Evolutionary conservation across 2,113 vertebrate species (phyloP).

Genomic region (Vidua chalybeata): DNA sequence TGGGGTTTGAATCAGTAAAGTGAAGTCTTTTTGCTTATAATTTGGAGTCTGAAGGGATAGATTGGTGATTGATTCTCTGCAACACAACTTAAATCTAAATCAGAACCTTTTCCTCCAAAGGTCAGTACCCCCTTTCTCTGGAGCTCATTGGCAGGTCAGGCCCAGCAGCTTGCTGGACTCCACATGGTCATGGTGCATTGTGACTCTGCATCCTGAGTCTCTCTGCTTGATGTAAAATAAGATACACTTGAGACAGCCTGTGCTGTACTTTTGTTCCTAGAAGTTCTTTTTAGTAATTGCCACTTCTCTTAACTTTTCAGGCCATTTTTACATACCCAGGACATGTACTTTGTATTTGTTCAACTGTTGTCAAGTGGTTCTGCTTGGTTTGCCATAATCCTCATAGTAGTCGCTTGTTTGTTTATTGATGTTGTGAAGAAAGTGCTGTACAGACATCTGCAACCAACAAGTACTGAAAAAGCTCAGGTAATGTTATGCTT

Average conservation of each 20-base stretch:
- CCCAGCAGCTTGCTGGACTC: neutral
- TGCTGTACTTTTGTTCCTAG: neutral
- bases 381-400: slow-evolving; percentile 95
- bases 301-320: slow-evolving; percentile 70
- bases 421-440: slow-evolving; percentile 94
- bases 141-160: neutral
- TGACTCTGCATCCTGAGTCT: neutral
- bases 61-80: neutral
- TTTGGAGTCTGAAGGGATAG: neutral
- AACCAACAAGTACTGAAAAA: slow-evolving; percentile 93
- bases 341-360: slow-evolving; percentile 98
- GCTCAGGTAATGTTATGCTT: slow-evolving; percentile 84
- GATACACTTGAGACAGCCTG: neutral
- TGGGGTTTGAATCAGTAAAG: neutral
- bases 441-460: slow-evolving; percentile 89
- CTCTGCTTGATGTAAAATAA: neutral
- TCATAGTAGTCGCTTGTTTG: slow-evolving; percentile 91
- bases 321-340: slow-evolving; percentile 96
- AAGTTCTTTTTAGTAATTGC: neutral
- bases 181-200: neutral
- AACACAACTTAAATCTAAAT: neutral
- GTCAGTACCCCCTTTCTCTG: neutral
- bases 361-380: slow-evolving; percentile 95
- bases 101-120: neutral
- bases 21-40: neutral